A percentile compares a stretch with the other conserved stretches of the same genome.
Conservation (phyloP, 2,113 vertebrate species). For the Ahaetulla prasina region DNA sequence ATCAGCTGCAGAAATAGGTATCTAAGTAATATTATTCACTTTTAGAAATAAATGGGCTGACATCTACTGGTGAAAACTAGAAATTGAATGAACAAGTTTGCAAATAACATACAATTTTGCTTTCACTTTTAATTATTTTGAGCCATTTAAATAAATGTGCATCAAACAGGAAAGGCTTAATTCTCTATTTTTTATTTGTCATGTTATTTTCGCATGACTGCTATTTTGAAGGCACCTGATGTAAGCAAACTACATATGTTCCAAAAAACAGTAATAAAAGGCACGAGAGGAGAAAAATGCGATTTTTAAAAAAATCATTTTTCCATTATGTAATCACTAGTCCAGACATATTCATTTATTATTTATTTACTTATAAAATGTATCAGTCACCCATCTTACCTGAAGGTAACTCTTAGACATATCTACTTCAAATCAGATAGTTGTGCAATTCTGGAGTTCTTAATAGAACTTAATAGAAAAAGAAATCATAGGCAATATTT, state of each 20-base stretch:
- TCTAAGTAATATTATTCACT: not conserved
- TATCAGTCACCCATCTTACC: not conserved
- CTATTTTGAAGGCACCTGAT: not conserved
- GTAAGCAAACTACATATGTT: not conserved
- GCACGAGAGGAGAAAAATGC: not conserved
- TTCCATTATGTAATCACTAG: not conserved
- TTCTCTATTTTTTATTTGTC: not conserved
- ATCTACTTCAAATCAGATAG: not conserved
- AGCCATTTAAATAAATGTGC: not conserved
- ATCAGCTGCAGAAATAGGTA: not conserved
- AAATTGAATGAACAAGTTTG: constrained; percentile 2
- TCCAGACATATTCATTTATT: not conserved
- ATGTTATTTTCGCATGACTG: not conserved
- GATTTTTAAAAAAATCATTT: not conserved
- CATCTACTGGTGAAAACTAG: constrained; percentile 62
- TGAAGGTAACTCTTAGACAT: not conserved
- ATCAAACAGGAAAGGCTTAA: not conserved
- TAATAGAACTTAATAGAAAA: not conserved
- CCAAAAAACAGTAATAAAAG: not conserved
- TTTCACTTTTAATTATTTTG: not conserved
- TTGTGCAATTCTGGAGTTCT: not conserved
- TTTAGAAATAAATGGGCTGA: constrained; percentile 54
- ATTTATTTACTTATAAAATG: not conserved
- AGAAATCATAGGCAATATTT: not conserved
- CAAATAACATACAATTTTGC: not conserved